A percentile compares a stretch with the other conserved stretches of the same genome.
Conservation (phyloP, 1,140 invertebrate species). For the Papilio aristodemus region DNA sequence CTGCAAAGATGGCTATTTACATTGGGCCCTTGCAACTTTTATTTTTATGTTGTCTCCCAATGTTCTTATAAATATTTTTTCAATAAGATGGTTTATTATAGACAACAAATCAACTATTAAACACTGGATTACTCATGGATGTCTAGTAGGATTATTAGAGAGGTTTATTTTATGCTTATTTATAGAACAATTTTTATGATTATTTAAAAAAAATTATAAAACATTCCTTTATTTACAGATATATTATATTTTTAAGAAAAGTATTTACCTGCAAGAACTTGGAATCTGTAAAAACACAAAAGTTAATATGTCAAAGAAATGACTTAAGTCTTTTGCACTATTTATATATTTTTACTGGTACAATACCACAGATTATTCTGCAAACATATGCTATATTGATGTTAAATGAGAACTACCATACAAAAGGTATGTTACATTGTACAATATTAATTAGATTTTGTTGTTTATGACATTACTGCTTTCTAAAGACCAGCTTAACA, state of each 20-base stretch:
- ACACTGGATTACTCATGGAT: constrained; percentile 69
- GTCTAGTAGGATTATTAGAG: constrained; percentile 67
- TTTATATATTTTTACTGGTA: constrained; percentile 72
- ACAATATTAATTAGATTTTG: too few species aligned
- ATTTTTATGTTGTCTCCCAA: constrained; percentile 69
- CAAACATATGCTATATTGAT: constrained; percentile 69
- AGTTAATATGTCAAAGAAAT: constrained; percentile 67
- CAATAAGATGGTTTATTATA: constrained; percentile 67
- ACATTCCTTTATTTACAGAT: constrained; percentile 51
- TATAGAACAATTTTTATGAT: too few species aligned
- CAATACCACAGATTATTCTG: constrained; percentile 72
- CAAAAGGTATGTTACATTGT: constrained; percentile 64
- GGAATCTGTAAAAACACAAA: constrained; percentile 64
- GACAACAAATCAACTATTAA: constrained; percentile 60
- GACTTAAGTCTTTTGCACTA: constrained; percentile 72
- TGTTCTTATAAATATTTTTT: constrained; percentile 72
- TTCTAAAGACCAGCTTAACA: too few species aligned
- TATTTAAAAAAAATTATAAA: too few species aligned
- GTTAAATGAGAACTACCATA: constrained; percentile 70
- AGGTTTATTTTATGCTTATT: too few species aligned
- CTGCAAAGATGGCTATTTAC: constrained; percentile 65
- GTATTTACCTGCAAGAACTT: constrained; percentile 71
- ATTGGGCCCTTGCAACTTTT: constrained; percentile 65
- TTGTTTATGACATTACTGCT: constrained; percentile 2
- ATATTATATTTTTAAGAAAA: constrained; percentile 66